Base-by-base conservation (phyloP, 2,797 vertebrate genomes). In the Paedocypris micromegethes region DNA sequence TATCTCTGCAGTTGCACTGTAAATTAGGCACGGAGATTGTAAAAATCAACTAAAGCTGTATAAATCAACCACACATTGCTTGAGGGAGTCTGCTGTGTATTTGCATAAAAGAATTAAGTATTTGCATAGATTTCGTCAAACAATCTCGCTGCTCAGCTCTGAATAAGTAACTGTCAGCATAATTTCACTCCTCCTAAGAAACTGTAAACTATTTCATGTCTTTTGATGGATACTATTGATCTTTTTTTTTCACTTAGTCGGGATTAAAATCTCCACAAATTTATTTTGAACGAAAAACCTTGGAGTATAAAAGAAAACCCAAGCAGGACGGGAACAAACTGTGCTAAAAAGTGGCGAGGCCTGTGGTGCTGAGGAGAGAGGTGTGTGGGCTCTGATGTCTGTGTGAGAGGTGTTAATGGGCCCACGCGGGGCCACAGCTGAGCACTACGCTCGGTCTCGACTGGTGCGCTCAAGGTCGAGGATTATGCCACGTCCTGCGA, bases 1-100 rank as follows among this genome's bases (percentile, higher is more conserved):
- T 85, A 88, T 89, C 87, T 86, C 80, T 78, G 81, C 83, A 81
- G 82, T 86, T 88, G 86, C 83, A 85, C 82, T 86, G 82, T 79
- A 88, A 88, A 90, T 90, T 87, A 87, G 75, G 75, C 75, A 72
- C 84, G 84, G 82, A 84, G 85, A 85, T 86, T 83, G 81, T 76
- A 73, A 81, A 87, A 86, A 87, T 70, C 78, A 83, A 86, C 83
- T 88, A 87, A 87, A 84, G 85, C 83, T 71, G 70, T 80, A 81
- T 72, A 84, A 85, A 87, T 83, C 84, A 74, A 83, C 80, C 74
- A 78, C 77, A 42, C 66, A 81, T 77, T 77, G 83, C 81, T 84
- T 75, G 45, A 72, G 66, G 79, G 80, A 83, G 78, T 82, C 83
- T 83, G 70, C 79, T 77, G 82, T 74, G 77, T 55, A 69, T 76